Percentiles rank a stretch among this genome's conserved stretches.
These are phyloP conservation scores for Mimachlamys varia DNA, from an alignment of 2,888 invertebrate species.

Conservation along the genomic window DNA sequence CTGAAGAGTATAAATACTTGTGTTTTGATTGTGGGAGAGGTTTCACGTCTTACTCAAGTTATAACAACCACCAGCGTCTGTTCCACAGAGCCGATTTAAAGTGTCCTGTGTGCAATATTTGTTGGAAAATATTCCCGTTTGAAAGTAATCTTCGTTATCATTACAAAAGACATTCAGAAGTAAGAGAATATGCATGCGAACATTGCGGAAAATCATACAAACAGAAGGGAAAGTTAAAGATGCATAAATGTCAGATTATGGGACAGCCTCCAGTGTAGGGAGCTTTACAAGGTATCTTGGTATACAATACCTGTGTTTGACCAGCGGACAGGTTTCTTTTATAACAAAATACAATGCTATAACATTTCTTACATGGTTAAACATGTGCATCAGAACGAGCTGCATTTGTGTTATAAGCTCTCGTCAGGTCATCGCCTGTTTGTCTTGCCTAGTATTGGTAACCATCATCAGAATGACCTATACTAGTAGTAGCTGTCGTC, in stretches of 20 bases:
- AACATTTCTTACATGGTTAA: too few species aligned
- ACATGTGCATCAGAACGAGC: too few species aligned
- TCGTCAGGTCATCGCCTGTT: too few species aligned
- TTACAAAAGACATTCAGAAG: constrained; percentile 39
- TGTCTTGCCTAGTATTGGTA: too few species aligned
- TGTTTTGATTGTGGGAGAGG: constrained; percentile 39
- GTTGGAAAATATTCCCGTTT: constrained; percentile 43
- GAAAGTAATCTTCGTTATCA: constrained; percentile 43
- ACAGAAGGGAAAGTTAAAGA: constrained; percentile 37
- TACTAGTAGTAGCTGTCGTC: too few species aligned
- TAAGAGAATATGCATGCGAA: constrained; percentile 23
- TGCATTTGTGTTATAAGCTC: too few species aligned
- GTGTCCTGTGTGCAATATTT: constrained; percentile 42
- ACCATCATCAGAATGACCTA: too few species aligned
- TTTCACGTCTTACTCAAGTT: constrained; percentile 30
- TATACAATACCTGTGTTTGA: too few species aligned
- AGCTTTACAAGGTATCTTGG: background rate
- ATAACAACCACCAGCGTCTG: constrained; percentile 18
- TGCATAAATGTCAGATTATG: background rate
- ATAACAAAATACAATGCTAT: too few species aligned
- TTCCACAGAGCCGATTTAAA: background rate
- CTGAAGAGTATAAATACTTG: background rate
- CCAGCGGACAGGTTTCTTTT: too few species aligned
- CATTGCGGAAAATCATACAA: constrained; percentile 37
- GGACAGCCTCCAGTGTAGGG: background rate